Evolutionary conservation across 1,140 invertebrate species (phyloP), one percentile per base, ranked within the genome.

Genomic region (Manduca sexta): DNA sequence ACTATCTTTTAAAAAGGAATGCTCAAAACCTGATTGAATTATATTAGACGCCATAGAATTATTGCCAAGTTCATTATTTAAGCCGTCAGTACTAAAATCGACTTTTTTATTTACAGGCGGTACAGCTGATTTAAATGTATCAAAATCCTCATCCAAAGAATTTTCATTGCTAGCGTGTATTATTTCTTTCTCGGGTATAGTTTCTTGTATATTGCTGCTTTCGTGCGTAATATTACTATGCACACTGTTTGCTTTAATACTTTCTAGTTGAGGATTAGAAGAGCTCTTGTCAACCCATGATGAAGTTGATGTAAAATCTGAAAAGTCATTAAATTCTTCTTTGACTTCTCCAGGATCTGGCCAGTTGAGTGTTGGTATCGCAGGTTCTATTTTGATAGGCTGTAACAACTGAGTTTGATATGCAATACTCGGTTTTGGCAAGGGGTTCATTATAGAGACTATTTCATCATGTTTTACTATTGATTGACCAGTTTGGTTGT

Each of bases 321-420:
- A 63, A 49, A 86, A 86, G 49, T 84, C 83, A 18, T 80, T 74
- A 69, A 85, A 84, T 4, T 69, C 73, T 43, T 76, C 73, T 48
- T 84, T 86, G 0, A 87, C 76, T 53, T 87, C 77, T 3, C 86
- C 84, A 31, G 86, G 86, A 47, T 75, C 73, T 7, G 86, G 86
- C 86, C 86, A 87, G 58, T 87, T 87, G 37, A 87, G 59, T 16
- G 74, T 72, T 6, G 86, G 86, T 39, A 80, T 69, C 2, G 59
- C 53, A 13, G 76, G 78, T 50, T 84, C 75, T 15, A 86, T 18
- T 63, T 81, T 86, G 18, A 86, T 72, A 10, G 86, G 86, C 52
- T 86, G 73, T 49, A 87, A 60, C 31, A 86, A 53, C 49, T 79
- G 65, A n/a, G 64, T 76, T 49, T 71, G 64, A 51, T 69, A 67